Evolutionary conservation across 2,888 invertebrate species (phyloP), one percentile per base, ranked within the genome.

Genomic region (Aleiodes testaceus): DNA sequence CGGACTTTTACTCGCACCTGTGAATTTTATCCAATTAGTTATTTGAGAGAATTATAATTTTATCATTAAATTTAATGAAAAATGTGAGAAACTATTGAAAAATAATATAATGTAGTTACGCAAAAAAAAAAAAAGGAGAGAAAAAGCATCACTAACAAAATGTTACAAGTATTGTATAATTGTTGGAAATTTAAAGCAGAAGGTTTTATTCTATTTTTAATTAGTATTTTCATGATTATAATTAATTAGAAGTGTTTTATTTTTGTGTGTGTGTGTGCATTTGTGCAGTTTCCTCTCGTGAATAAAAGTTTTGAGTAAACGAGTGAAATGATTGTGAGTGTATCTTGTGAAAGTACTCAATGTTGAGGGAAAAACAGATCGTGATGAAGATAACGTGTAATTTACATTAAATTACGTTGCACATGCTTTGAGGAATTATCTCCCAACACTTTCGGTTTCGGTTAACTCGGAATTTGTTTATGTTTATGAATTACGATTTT

Each of bases 351-450:
- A 85, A 85, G 85, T 85, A 82, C 83, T 82, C 80, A 78, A 78
- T 74, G 78, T 74, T 20, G 45, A 22, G 80, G 79, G 81, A 83
- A 70, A 20, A 84, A 82, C 77, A 79, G 83, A 84, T 84, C 81
- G 82, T 77, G 81, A 73, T 68, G 75, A 70, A 76, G 84, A 83
- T 85, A 84, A 81, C 75, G 71, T 77, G n/a, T 63, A 78, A 80
- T 84, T 84, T 84, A 81, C 83, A 83, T 83, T 81, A 78, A 81
- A 84, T 84, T 83, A 83, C 81, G 78, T 78, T 78, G 81, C 81
- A 77, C 74, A 75, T 55, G 49, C 65, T 65, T 12, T 36, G 26
- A 36, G 36, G 36, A 67, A 72, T 67, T 63, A 68, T 67, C 53
- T 67, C 36, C 11, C 36, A 66, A 63, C 63, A 63, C 63, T 63